Conservation (phyloP, 2,797 vertebrate genomes). For the Acanthiza pusilla region DNA sequence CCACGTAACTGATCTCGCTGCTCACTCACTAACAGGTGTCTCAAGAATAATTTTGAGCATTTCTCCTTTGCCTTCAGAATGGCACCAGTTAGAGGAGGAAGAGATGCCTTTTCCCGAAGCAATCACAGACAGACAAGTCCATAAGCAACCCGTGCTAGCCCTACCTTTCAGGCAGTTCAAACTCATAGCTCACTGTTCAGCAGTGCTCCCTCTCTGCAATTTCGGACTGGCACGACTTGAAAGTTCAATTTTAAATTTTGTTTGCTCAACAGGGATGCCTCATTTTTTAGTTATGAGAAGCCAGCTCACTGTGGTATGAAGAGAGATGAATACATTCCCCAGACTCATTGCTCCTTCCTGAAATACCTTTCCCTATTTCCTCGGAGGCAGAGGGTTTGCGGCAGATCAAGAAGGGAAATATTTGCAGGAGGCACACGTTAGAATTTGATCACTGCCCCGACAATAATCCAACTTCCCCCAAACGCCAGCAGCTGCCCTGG, state of each 20-base stretch:
- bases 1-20: background rate
- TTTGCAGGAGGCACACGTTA: background rate
- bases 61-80: background rate
- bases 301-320: background rate
- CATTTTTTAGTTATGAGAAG: background rate
- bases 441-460: background rate
- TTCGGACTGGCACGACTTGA: background rate
- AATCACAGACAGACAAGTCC: background rate
- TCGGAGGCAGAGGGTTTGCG: background rate
- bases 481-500: background rate
- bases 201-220: background rate
- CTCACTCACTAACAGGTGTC: background rate
- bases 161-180: background rate
- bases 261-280: background rate
- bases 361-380: background rate
- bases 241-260: conserved; percentile 4
- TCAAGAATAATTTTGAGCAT: background rate
- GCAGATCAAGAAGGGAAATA: background rate
- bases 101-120: background rate
- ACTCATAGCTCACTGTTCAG: background rate
- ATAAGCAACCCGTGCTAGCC: background rate
- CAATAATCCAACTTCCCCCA: background rate
- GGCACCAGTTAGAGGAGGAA: background rate
- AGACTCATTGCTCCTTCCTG: conserved; percentile 15
- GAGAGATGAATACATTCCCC: conserved; percentile 7